These are phyloP conservation scores for Terrapene triunguis DNA, from an alignment of 2,113 vertebrate species.

Conservation along the genomic window DNA sequence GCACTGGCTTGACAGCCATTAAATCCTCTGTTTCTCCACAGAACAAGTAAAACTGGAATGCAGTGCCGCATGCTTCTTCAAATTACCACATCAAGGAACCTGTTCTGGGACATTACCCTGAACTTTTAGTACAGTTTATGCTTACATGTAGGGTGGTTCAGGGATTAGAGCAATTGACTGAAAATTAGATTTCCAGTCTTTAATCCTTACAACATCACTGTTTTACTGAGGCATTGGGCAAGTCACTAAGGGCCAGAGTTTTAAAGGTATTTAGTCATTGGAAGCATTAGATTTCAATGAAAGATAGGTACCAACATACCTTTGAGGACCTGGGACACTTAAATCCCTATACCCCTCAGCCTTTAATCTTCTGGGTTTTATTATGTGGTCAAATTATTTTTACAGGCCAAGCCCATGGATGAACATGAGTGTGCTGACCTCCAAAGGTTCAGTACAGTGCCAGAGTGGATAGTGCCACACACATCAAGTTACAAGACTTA, in stretches of 20 bases:
- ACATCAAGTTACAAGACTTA: no score
- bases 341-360: neutral
- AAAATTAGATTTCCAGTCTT: neutral
- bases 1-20: neutral
- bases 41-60: neutral
- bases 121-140: neutral
- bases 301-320: neutral
- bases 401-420: neutral
- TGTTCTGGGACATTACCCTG: neutral
- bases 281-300: neutral
- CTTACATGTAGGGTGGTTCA: neutral
- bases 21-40: neutral
- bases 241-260: neutral
- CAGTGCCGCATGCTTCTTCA: accelerated
- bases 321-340: neutral
- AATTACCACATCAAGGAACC: neutral
- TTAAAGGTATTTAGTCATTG: neutral
- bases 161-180: accelerated
- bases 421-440: neutral
- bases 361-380: neutral
- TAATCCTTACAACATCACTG: accelerated
- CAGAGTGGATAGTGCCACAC: neutral
- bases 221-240: neutral
- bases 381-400: neutral
- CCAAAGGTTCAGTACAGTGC: neutral